Evolutionary conservation across 2,888 invertebrate genomes (phyloP).

Genomic region (Malacosoma neustria): DNA sequence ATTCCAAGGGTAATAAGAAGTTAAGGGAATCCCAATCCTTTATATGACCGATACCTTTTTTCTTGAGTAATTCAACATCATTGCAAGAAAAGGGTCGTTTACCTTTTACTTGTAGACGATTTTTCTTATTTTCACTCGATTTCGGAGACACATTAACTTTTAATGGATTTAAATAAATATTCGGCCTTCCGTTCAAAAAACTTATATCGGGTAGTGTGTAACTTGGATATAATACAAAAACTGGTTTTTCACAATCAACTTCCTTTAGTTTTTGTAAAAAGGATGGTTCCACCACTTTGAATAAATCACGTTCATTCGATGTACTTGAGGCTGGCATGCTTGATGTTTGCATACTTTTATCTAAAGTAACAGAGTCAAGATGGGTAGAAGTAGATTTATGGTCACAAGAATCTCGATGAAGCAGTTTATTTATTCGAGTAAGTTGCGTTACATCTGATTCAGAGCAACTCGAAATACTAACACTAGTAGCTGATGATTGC

Average conservation of each 20-base stretch:
- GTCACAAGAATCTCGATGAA: constrained; percentile 52
- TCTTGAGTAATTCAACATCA: constrained; percentile 86
- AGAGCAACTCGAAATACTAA: constrained; percentile 70
- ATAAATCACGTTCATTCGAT: constrained; percentile 60
- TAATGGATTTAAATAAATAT: constrained; percentile 84
- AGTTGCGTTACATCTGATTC: constrained; percentile 72
- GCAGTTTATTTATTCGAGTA: constrained; percentile 56
- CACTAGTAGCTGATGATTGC: constrained; percentile 68
- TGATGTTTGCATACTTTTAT: constrained; percentile 85
- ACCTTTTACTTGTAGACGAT: constrained; percentile 49
- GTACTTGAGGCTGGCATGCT: constrained; percentile 50
- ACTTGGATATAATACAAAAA: constrained; percentile 93
- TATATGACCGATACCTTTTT: constrained; percentile 88
- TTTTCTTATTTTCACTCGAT: constrained; percentile 51
- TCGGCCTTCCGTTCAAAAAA: constrained; percentile 79
- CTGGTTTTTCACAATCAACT: constrained; percentile 81
- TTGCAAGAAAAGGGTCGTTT: constrained; percentile 85
- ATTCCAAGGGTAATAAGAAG: constrained; percentile 90
- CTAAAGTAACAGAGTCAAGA: constrained; percentile 74
- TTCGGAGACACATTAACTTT: constrained; percentile 65
- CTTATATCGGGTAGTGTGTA: constrained; percentile 92
- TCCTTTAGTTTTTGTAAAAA: constrained; percentile 80
- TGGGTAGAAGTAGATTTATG: constrained; percentile 68
- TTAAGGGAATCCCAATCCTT: constrained; percentile 96
- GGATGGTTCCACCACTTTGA: constrained; percentile 80